A percentile compares a stretch with the other conserved stretches of the same genome.
Conservation (phyloP, 2,888 invertebrate species). For the Brachyptera putata region DNA sequence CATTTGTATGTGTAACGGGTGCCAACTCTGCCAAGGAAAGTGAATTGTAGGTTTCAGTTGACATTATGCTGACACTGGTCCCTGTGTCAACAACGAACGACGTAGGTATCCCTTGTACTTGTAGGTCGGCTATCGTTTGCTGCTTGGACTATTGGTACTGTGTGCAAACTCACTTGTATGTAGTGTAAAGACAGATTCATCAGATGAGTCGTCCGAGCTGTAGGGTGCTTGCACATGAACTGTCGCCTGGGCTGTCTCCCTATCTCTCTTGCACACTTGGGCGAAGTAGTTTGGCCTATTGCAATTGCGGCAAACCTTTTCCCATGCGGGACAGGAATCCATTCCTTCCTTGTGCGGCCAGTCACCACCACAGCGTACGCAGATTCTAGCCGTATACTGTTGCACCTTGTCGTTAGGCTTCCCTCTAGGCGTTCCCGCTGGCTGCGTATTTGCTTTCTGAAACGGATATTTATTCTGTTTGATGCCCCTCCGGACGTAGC, state of each 20-base stretch:
- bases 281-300: not conserved
- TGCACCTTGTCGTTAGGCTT: too few relatives aligned
- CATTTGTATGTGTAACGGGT: not conserved
- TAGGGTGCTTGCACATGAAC: not conserved
- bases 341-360: not conserved
- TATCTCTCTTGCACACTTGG: not conserved
- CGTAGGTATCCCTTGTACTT: not conserved
- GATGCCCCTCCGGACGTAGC: too few relatives aligned
- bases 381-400: too few relatives aligned
- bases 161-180: not conserved
- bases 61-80: constrained; percentile 4
- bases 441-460: too few relatives aligned
- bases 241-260: not conserved
- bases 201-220: not conserved
- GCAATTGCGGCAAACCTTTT: not conserved
- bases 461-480: too few relatives aligned
- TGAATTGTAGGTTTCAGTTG: not conserved
- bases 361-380: not conserved
- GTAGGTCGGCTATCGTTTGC: not conserved
- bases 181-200: not conserved
- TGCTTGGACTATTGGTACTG: not conserved
- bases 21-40: not conserved
- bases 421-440: too few relatives aligned
- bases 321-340: not conserved
- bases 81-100: constrained; percentile 4